phyloP scores from a whole-genome alignment of 2,888 invertebrate genomes.

The Dryomyza anilis region DNA sequence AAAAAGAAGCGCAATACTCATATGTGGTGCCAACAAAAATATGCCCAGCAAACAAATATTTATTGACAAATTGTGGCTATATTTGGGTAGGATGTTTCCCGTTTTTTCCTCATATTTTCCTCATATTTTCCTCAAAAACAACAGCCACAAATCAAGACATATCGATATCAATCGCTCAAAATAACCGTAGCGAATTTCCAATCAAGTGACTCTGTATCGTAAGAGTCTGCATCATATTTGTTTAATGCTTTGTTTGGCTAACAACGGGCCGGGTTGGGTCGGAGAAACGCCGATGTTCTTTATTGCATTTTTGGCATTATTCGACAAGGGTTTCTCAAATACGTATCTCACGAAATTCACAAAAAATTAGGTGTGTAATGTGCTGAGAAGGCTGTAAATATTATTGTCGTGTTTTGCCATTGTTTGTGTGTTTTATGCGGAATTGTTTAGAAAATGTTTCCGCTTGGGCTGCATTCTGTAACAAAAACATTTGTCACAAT shows the following conservation, averaged over 20 bases:
- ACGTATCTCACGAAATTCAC: not conserved
- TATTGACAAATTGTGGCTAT: conserved; percentile 41
- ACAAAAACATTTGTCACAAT: conserved; percentile 38
- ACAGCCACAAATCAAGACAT: conserved; percentile 31
- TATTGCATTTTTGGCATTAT: conserved; percentile 25
- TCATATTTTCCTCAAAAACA: too few species aligned
- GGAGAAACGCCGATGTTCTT: conserved; percentile 23
- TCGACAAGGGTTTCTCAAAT: not conserved
- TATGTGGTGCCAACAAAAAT: conserved; percentile 18
- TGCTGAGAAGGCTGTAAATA: conserved; percentile 37
- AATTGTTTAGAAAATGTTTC: conserved; percentile 31
- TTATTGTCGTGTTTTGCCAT: conserved; percentile 9
- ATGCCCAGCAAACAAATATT: conserved; percentile 10
- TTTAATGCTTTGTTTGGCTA: conserved; percentile 3
- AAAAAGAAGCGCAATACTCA: not conserved
- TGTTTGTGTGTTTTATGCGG: not conserved
- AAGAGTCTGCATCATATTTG: not conserved
- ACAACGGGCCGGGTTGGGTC: not conserved
- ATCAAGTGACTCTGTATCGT: conserved; percentile 46
- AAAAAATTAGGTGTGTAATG: conserved; percentile 39
- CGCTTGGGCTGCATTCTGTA: conserved; percentile 31
- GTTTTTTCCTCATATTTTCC: too few species aligned
- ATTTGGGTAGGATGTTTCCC: too few species aligned
- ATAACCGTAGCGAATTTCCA: conserved; percentile 52
- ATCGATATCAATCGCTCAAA: conserved; percentile 36